Evolutionary conservation across 2,797 vertebrate genomes (phyloP).

Genomic region (Champsocephalus esox): DNA sequence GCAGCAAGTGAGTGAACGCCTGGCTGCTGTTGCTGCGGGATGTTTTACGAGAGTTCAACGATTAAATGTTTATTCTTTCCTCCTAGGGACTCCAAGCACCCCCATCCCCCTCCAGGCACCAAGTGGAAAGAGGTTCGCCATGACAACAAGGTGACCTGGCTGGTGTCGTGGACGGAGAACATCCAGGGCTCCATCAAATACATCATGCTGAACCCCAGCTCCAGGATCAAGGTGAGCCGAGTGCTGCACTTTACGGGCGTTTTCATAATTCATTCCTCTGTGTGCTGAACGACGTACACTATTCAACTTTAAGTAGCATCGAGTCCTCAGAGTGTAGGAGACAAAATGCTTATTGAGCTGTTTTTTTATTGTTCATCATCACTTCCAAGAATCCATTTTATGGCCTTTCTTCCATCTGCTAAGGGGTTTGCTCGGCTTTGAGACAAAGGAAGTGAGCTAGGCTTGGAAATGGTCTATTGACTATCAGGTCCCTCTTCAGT

Average conservation of each 20-base stretch:
- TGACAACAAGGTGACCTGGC: conserved; percentile 98
- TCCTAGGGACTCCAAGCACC: conserved; percentile 92
- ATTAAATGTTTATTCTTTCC: neutral
- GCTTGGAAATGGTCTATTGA: no score
- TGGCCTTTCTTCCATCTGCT: no score
- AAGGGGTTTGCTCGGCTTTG: no score
- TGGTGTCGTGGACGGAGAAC: conserved; percentile 98
- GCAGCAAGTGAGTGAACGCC: conserved; percentile 92
- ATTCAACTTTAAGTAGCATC: neutral
- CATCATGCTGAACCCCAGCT: conserved; percentile 98
- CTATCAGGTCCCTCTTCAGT: no score
- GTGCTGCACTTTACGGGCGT: neutral
- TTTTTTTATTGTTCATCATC: no score
- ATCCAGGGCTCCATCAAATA: conserved; percentile 99
- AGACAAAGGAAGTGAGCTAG: no score
- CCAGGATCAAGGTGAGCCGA: conserved; percentile 93
- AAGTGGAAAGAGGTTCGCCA: conserved; percentile 98
- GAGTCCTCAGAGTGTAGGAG: no score
- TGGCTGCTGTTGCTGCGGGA: neutral
- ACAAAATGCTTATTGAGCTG: no score
- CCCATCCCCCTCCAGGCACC: conserved; percentile 91
- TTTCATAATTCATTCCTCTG: neutral
- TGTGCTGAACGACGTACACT: neutral
- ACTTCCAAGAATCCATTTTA: no score
- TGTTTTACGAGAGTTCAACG: neutral